These are phyloP conservation scores for Drosophila aldrichi DNA, from an alignment of 2,888 invertebrate species.

Conservation along the genomic window DNA sequence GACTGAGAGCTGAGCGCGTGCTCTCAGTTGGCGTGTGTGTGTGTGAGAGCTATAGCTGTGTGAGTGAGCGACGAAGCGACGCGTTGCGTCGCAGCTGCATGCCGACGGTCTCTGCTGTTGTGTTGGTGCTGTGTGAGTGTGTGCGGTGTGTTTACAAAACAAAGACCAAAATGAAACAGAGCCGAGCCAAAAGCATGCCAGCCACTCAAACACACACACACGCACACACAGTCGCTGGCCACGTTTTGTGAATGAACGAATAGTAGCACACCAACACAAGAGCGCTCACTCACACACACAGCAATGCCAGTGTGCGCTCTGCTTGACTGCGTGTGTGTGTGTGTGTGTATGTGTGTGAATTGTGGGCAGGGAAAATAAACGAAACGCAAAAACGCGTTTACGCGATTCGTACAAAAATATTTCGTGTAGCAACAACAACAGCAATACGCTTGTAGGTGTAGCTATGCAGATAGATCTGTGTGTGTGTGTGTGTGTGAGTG, in stretches of 20 bases:
- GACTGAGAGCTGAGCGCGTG: slow-evolving; percentile 31
- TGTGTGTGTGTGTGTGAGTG: slow-evolving; percentile 23
- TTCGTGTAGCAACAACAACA: slow-evolving; percentile 52
- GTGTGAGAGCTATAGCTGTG: slow-evolving; percentile 1
- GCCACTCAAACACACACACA: slow-evolving; percentile 37
- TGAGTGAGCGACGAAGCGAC: slow-evolving; percentile 54
- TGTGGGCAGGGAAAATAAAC: slow-evolving; percentile 85
- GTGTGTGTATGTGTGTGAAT: slow-evolving; percentile 75
- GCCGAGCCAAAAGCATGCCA: slow-evolving; percentile 75
- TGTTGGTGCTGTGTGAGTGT: slow-evolving; percentile 28
- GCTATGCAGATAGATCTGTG: slow-evolving; percentile 52
- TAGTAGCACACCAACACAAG: slow-evolving; percentile 68
- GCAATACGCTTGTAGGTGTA: slow-evolving; percentile 68
- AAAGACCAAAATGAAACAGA: slow-evolving; percentile 65
- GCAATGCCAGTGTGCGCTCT: slow-evolving; percentile 22
- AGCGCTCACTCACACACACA: slow-evolving; percentile 43
- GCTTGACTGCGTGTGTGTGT: slow-evolving; percentile 25
- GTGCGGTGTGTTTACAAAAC: slow-evolving; percentile 77
- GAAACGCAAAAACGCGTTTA: slow-evolving; percentile 83
- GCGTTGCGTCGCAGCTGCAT: slow-evolving; percentile 52
- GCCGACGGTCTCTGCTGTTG: slow-evolving; percentile 42
- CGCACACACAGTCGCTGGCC: slow-evolving; percentile 20
- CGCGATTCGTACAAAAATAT: slow-evolving; percentile 84
- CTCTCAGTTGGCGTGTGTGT: slow-evolving; percentile 36
- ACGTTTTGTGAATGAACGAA: slow-evolving; percentile 82